Percentiles rank a stretch among this genome's conserved stretches.
Evolutionary conservation across 2,113 vertebrate species (phyloP).

Genomic region (Onychorhynchus coronatus): DNA sequence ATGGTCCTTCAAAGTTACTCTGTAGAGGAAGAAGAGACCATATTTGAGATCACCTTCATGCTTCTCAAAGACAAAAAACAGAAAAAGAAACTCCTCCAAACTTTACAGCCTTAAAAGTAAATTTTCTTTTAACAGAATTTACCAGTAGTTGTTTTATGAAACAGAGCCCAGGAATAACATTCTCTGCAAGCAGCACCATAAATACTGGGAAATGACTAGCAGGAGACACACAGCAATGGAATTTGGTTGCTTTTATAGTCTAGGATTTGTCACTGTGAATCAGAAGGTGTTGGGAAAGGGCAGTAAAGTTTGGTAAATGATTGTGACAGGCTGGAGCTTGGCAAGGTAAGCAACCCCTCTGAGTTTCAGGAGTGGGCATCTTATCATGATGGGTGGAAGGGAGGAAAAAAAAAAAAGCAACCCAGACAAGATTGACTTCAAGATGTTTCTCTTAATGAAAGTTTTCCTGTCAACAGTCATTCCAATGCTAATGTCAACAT

Average conservation of each 20-base stretch:
- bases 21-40: background rate
- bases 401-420: background rate
- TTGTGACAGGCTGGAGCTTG: background rate
- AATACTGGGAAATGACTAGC: constrained; percentile 16
- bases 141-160: constrained; percentile 15
- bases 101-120: background rate
- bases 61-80: background rate
- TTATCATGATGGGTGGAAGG: background rate
- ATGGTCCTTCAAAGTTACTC: background rate
- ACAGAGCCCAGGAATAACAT: background rate
- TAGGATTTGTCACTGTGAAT: background rate
- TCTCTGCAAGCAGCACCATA: constrained; percentile 4
- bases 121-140: constrained; percentile 29
- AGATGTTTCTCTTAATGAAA: background rate
- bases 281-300: background rate
- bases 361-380: background rate
- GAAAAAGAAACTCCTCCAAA: background rate
- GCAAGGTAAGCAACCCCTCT: background rate
- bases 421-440: background rate
- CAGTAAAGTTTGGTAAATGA: background rate
- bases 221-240: background rate
- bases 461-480: background rate
- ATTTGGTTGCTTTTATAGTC: background rate
- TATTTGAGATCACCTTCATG: background rate
- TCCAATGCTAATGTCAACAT: constrained; percentile 10